These are phyloP conservation scores for Marmota flaviventris DNA, from an alignment of 2,113 vertebrate species.

Conservation along the genomic window DNA sequence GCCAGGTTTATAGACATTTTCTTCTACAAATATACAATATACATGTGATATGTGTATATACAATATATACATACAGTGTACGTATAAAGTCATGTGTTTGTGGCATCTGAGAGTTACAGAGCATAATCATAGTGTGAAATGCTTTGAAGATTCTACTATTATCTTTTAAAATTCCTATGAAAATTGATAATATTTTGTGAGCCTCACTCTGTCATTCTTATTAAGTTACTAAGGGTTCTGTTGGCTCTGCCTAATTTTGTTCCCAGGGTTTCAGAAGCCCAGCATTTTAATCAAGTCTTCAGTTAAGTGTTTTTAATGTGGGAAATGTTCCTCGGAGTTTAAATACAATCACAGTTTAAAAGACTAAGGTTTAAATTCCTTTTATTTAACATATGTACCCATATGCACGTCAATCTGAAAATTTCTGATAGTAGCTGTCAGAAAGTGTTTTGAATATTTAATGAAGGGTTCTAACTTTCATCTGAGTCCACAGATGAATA, in stretches of 20 bases:
- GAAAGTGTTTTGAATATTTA: conserved; percentile 38
- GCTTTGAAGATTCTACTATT: background rate
- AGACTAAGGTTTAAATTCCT: background rate
- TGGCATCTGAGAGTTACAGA: background rate
- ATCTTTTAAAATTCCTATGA: background rate
- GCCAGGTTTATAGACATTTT: background rate
- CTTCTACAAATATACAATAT: background rate
- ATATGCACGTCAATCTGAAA: conserved; percentile 13
- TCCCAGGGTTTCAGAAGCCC: background rate
- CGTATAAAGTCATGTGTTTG: background rate
- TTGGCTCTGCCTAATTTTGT: background rate
- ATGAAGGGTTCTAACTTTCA: background rate
- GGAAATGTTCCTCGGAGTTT: background rate
- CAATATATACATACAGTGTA: background rate
- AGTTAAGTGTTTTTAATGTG: background rate
- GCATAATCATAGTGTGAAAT: conserved; percentile 1
- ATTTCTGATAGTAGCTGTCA: background rate
- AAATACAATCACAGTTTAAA: background rate
- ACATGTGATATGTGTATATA: background rate
- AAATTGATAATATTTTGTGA: background rate
- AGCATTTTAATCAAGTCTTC: background rate
- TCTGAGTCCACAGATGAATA: conserved; percentile 35
- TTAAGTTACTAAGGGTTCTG: background rate
- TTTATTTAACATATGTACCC: background rate
- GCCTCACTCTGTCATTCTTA: background rate